These are phyloP conservation scores for Gandaritis pyraliata DNA, from an alignment of 2,888 invertebrate genomes.

Conservation along the genomic window DNA sequence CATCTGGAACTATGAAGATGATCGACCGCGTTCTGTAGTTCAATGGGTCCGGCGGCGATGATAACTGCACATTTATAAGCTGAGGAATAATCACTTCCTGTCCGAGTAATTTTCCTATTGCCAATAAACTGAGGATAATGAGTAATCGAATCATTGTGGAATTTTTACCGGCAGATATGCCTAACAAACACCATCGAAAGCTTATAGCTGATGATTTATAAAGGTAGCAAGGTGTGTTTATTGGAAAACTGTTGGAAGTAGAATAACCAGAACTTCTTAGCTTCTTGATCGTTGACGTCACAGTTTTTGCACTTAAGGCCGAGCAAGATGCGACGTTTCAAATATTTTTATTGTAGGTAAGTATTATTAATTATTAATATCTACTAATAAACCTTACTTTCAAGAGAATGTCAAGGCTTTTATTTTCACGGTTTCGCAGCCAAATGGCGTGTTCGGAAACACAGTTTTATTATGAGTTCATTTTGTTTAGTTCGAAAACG, in stretches of 20 bases:
- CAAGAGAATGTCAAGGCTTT: constrained; percentile 9
- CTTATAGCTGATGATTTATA: constrained; percentile 32
- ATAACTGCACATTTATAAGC: constrained; percentile 40
- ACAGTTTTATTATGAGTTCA: too few species aligned
- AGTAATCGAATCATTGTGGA: constrained; percentile 57
- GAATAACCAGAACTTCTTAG: constrained; percentile 61
- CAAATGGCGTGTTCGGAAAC: too few species aligned
- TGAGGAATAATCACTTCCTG: constrained; percentile 49
- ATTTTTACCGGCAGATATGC: constrained; percentile 33
- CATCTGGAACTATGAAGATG: constrained; percentile 34
- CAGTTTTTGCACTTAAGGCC: constrained; percentile 67
- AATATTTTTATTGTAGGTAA: constrained; percentile 1
- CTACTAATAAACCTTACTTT: neutral
- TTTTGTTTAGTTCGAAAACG: too few species aligned
- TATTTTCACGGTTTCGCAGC: neutral
- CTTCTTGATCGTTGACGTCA: constrained; percentile 58
- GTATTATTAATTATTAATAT: neutral
- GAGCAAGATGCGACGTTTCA: constrained; percentile 36
- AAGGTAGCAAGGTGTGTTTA: constrained; percentile 51
- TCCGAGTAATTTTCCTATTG: constrained; percentile 53
- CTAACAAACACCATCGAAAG: constrained; percentile 26
- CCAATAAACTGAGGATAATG: constrained; percentile 50
- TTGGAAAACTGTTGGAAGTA: constrained; percentile 59
- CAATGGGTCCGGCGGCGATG: constrained; percentile 29
- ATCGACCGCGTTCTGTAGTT: constrained; percentile 33